phyloP scores from a whole-genome alignment of 2,113 vertebrate genomes.

The Brachypodius melanocephalos region DNA sequence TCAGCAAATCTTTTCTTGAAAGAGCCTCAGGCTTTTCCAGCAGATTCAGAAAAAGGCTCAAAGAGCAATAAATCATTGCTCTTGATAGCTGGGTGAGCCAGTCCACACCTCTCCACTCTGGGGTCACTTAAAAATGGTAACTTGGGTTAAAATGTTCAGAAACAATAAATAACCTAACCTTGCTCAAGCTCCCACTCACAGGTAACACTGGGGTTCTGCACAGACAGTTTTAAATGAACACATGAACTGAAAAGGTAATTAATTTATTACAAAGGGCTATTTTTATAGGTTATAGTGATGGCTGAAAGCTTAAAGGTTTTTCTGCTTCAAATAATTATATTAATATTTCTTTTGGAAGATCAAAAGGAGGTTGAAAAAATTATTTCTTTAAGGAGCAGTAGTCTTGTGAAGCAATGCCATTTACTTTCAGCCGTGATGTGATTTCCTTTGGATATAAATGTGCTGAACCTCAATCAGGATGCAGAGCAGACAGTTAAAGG shows the following conservation, averaged over 20 bases:
- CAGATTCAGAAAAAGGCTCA: neutral
- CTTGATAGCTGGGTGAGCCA: neutral
- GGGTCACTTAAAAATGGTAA: neutral
- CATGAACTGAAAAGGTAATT: slow-evolving; percentile 25
- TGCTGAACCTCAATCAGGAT: slow-evolving; percentile 66
- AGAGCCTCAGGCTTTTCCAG: neutral
- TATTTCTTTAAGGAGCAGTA: slow-evolving; percentile 38
- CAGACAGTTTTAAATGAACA: neutral
- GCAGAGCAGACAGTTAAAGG: slow-evolving; percentile 62
- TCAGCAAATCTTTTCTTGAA: neutral
- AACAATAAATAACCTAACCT: neutral
- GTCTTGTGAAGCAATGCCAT: slow-evolving; percentile 53
- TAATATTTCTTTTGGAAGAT: slow-evolving; percentile 55
- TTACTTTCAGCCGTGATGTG: slow-evolving; percentile 47
- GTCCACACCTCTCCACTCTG: neutral
- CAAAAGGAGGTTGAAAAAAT: slow-evolving; percentile 50
- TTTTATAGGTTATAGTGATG: neutral
- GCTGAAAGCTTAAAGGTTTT: neutral
- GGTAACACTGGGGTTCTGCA: neutral
- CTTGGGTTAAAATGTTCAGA: neutral
- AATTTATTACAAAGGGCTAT: slow-evolving; percentile 38
- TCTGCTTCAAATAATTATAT: slow-evolving; percentile 36
- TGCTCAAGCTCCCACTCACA: neutral
- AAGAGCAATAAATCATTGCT: neutral
- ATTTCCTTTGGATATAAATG: slow-evolving; percentile 61